These are phyloP conservation scores for Drosophila pruinosa DNA, from an alignment of 1,140 invertebrate genomes.

Conservation along the genomic window DNA sequence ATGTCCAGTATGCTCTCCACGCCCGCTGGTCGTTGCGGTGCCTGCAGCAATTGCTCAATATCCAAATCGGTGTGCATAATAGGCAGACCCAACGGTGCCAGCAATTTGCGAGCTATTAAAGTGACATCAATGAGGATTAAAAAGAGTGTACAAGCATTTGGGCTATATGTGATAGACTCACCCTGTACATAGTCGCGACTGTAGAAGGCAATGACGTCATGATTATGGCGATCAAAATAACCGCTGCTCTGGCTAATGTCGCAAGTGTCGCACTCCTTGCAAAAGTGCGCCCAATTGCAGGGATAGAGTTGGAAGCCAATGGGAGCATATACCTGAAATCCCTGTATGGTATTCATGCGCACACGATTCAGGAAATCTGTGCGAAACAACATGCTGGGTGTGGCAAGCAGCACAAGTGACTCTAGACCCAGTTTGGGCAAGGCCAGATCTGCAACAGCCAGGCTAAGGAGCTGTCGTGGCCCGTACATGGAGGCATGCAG, in stretches of 20 bases:
- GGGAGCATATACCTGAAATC: conserved; percentile 91
- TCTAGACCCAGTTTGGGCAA: conserved; percentile 88
- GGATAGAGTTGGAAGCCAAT: conserved; percentile 91
- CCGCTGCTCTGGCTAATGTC: conserved; percentile 91
- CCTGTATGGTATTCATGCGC: conserved; percentile 92
- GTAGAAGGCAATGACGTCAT: conserved; percentile 91
- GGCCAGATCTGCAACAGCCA: conserved; percentile 89
- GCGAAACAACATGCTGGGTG: conserved; percentile 87
- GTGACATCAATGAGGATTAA: too few species aligned
- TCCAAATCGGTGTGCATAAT: conserved; percentile 86
- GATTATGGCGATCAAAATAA: conserved; percentile 90
- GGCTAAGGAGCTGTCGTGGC: conserved; percentile 84
- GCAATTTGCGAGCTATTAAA: conserved; percentile 86
- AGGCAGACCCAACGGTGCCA: conserved; percentile 85
- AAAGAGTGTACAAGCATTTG: too few species aligned
- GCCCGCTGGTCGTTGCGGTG: conserved; percentile 33
- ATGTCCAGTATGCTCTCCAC: conserved; percentile 79
- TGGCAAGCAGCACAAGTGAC: conserved; percentile 87
- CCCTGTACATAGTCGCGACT: conserved; percentile 90
- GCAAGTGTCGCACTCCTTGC: conserved; percentile 85
- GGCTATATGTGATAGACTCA: conserved; percentile 78
- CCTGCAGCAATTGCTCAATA: conserved; percentile 83
- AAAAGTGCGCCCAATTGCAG: conserved; percentile 84
- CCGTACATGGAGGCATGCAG: conserved; percentile 71
- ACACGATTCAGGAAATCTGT: conserved; percentile 93